Evolutionary conservation across 64 coral and sea anemone species (phyloP).

Genomic region (Porites australiensis): DNA sequence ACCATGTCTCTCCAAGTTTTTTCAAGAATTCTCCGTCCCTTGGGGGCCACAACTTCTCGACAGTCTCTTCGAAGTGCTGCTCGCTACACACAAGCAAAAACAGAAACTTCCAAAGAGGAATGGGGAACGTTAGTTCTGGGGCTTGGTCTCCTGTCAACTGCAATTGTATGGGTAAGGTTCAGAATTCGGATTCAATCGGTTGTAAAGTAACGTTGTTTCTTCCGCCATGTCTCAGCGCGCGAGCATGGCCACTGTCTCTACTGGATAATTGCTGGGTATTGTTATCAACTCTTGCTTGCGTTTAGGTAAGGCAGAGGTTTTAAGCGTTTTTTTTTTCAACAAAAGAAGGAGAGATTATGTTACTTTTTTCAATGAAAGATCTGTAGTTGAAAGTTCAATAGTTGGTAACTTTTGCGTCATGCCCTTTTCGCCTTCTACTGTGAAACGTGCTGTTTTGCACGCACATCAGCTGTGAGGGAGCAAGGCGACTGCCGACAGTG

Average conservation of each 20-base stretch:
- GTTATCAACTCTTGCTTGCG: too few relatives aligned
- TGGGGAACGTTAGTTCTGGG: conserved; percentile 26
- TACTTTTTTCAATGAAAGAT: too few relatives aligned
- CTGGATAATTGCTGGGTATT: too few relatives aligned
- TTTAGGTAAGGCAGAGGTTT: too few relatives aligned
- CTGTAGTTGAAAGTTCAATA: too few relatives aligned
- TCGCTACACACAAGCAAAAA: conserved; percentile 37
- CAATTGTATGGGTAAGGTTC: conserved; percentile 38
- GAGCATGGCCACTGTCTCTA: too few relatives aligned
- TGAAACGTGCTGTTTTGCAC: background rate
- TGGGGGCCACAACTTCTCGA: background rate
- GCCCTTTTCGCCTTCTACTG: background rate
- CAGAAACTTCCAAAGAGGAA: conserved; percentile 45
- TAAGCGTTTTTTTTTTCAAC: too few relatives aligned
- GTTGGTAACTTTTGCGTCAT: too few relatives aligned
- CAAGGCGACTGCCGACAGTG: too few relatives aligned
- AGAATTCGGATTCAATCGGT: background rate
- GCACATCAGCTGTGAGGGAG: too few relatives aligned
- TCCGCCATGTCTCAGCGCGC: too few relatives aligned
- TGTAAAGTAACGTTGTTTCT: background rate
- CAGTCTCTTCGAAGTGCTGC: conserved; percentile 29
- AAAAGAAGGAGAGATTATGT: too few relatives aligned
- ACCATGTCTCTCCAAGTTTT: conserved; percentile 31
- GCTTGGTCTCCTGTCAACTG: conserved; percentile 25
- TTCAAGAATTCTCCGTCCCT: conserved; percentile 20